Percentiles rank a stretch among this genome's conserved stretches.
phyloP scores from a whole-genome alignment of 2,113 vertebrate species.

The Haemorhous mexicanus region DNA sequence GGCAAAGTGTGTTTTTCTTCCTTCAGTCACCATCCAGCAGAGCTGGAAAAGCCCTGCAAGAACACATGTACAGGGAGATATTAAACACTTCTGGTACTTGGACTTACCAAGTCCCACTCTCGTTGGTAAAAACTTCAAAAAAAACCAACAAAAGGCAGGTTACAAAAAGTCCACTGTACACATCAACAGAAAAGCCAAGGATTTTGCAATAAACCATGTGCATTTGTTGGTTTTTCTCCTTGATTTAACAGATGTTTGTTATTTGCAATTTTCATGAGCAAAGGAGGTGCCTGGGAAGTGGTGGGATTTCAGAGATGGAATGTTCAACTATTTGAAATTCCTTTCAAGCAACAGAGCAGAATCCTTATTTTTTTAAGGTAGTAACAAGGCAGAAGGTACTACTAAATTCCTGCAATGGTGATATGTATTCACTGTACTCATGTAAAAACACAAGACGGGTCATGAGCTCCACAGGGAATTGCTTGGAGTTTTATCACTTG shows the following conservation, averaged over 20 bases:
- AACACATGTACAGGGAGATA: not conserved
- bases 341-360: not conserved
- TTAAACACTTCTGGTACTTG: not conserved
- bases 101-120: not conserved
- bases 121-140: not conserved
- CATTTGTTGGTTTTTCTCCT: constrained; percentile 11
- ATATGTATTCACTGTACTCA: not conserved
- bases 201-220: constrained; percentile 19
- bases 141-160: not conserved
- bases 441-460: not conserved
- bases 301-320: constrained; percentile 19
- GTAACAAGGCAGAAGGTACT: not conserved
- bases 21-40: not conserved
- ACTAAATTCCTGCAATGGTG: not conserved
- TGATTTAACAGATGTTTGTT: constrained; percentile 48
- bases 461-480: not conserved
- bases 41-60: not conserved
- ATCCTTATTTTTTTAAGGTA: constrained; percentile 11
- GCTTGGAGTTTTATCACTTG: not conserved
- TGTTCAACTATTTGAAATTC: not conserved
- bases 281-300: constrained; percentile 1
- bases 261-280: constrained; percentile 13
- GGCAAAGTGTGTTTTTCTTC: not conserved
- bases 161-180: not conserved
- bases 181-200: not conserved